These are phyloP conservation scores for Leptura quadrifasciata DNA, from an alignment of 2,888 invertebrate species.

Conservation along the genomic window DNA sequence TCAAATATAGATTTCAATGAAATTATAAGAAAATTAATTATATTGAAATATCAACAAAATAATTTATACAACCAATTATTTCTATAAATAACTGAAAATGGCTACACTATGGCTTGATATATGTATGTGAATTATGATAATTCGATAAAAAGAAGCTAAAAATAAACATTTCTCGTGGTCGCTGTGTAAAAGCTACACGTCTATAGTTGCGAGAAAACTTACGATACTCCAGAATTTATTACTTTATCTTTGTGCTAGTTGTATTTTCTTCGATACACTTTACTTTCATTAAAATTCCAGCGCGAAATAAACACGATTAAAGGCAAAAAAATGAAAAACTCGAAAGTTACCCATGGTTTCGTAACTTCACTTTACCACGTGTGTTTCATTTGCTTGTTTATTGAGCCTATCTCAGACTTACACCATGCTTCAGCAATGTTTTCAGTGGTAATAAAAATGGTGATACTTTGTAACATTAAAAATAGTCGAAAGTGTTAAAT, in stretches of 20 bases:
- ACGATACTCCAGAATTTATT: slow-evolving; percentile 53
- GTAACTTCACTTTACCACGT: slow-evolving; percentile 49
- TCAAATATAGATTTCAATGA: too few species aligned
- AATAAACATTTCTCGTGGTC: neutral
- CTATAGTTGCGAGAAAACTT: slow-evolving; percentile 45
- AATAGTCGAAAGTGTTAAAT: slow-evolving; percentile 20
- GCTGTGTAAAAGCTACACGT: slow-evolving; percentile 23
- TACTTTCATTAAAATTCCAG: slow-evolving; percentile 62
- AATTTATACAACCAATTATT: too few species aligned
- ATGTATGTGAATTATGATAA: too few species aligned
- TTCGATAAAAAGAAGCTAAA: too few species aligned
- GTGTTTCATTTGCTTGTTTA: slow-evolving; percentile 44
- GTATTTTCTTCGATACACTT: slow-evolving; percentile 57
- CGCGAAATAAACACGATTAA: slow-evolving; percentile 56
- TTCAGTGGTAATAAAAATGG: slow-evolving; percentile 34
- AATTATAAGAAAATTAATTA: too few species aligned
- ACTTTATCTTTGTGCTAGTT: slow-evolving; percentile 54
- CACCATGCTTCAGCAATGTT: slow-evolving; percentile 40
- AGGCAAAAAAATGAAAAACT: slow-evolving; percentile 45
- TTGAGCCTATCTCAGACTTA: slow-evolving; percentile 29
- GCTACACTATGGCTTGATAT: too few species aligned
- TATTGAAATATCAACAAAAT: too few species aligned
- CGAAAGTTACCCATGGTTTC: slow-evolving; percentile 39
- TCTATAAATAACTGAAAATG: too few species aligned
- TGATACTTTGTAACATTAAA: slow-evolving; percentile 2